Conservation (phyloP, 2,888 invertebrate species). For the Abrostola tripartita region DNA sequence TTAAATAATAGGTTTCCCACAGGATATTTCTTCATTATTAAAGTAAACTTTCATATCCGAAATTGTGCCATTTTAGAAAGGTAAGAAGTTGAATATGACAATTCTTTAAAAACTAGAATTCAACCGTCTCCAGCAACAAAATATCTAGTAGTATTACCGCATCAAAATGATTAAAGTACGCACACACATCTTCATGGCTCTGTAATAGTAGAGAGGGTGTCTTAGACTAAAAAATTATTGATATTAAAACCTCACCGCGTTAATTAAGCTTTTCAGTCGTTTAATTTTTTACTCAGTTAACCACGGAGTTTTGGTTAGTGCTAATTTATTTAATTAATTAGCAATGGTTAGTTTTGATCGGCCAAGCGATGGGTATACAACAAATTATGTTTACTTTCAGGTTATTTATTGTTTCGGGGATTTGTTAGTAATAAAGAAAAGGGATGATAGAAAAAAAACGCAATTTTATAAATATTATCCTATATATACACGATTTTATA, state of each 20-base stretch:
- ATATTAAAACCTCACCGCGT: slow-evolving; percentile 80
- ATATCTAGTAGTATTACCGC: slow-evolving; percentile 11
- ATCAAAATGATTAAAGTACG: slow-evolving; percentile 45
- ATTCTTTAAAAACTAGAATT: neutral
- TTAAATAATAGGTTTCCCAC: too few relatives aligned
- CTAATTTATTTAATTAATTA: slow-evolving; percentile 83
- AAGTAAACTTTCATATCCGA: too few relatives aligned
- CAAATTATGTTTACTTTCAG: slow-evolving; percentile 23
- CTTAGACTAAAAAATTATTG: slow-evolving; percentile 86
- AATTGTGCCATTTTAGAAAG: too few relatives aligned
- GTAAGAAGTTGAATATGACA: neutral
- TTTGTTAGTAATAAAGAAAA: neutral
- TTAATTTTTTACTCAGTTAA: slow-evolving; percentile 82
- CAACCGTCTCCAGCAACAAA: neutral
- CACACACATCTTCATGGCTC: slow-evolving; percentile 54
- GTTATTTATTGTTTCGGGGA: neutral
- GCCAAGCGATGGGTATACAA: slow-evolving; percentile 53
- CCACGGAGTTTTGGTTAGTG: slow-evolving; percentile 73
- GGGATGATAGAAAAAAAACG: neutral
- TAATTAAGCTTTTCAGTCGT: slow-evolving; percentile 86
- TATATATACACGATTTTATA: too few relatives aligned
- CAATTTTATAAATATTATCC: too few relatives aligned
- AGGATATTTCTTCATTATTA: too few relatives aligned
- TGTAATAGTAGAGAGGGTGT: slow-evolving; percentile 73
- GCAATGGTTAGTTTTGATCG: slow-evolving; percentile 79